Conservation (phyloP, 2,113 vertebrate species). For the Emydura subglobosa region DNA sequence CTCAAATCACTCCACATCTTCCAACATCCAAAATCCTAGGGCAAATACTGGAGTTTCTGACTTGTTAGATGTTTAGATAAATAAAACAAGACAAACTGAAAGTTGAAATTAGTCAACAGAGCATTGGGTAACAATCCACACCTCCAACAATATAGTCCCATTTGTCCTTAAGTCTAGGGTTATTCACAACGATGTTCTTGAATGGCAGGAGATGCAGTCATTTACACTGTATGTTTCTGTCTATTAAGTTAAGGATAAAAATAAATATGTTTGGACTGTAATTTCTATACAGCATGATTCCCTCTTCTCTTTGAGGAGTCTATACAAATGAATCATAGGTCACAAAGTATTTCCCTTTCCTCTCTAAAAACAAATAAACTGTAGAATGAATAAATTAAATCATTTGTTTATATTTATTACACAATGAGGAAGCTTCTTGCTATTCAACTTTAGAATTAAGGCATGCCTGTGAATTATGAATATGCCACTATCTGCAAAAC, state of each 20-base stretch:
- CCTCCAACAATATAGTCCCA: background rate
- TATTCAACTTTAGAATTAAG: background rate
- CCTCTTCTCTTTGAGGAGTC: background rate
- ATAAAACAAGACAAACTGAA: background rate
- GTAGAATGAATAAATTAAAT: background rate
- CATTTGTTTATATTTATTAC: background rate
- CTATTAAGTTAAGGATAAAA: background rate
- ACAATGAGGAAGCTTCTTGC: background rate
- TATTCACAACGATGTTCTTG: background rate
- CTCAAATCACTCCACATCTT: background rate
- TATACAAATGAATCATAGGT: background rate
- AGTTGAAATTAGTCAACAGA: background rate
- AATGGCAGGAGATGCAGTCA: background rate
- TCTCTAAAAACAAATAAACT: background rate
- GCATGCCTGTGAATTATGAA: background rate
- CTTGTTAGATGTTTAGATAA: background rate
- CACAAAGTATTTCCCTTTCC: background rate
- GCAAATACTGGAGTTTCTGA: background rate
- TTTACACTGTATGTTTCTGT: background rate
- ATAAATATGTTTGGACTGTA: background rate
- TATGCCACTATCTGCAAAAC: background rate
- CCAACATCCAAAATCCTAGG: background rate
- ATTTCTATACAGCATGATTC: background rate
- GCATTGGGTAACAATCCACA: accelerated
- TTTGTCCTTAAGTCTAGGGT: background rate